These are phyloP conservation scores for Drosophila nasuta DNA, from an alignment of 1,140 invertebrate genomes.

Conservation along the genomic window DNA sequence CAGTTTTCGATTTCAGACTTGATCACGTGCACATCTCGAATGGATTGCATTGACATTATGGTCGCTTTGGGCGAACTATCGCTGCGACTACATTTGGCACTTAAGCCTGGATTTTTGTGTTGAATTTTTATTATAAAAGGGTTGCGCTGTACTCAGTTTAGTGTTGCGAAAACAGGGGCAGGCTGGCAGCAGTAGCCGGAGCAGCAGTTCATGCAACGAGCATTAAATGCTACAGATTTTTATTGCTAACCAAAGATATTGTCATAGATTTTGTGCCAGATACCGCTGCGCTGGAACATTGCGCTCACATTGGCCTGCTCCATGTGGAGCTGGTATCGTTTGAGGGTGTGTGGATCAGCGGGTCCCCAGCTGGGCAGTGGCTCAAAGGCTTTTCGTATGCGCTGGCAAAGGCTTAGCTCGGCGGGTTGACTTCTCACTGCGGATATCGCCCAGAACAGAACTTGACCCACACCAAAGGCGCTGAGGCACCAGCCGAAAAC, in stretches of 20 bases:
- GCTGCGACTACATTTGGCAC: slow-evolving; percentile 71
- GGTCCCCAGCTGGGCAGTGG: slow-evolving; percentile 87
- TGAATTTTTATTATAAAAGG: slow-evolving; percentile 73
- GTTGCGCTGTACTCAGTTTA: slow-evolving; percentile 44
- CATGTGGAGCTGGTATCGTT: slow-evolving; percentile 67
- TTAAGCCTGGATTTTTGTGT: slow-evolving; percentile 67
- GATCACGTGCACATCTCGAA: slow-evolving; percentile 43
- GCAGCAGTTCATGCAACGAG: slow-evolving; percentile 50
- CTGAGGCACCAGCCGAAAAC: slow-evolving; percentile 87
- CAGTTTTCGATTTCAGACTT: slow-evolving; percentile 1
- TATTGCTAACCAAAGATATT: slow-evolving; percentile 84
- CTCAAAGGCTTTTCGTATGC: slow-evolving; percentile 85
- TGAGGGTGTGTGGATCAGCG: slow-evolving; percentile 64
- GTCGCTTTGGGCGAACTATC: slow-evolving; percentile 46
- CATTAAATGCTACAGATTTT: slow-evolving; percentile 69
- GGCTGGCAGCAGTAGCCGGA: neutral
- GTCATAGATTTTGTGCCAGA: slow-evolving; percentile 82
- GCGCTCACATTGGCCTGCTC: slow-evolving; percentile 57
- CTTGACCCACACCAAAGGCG: slow-evolving; percentile 86
- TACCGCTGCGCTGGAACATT: slow-evolving; percentile 68
- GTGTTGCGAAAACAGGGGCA: neutral
- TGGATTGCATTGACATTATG: slow-evolving; percentile 31
- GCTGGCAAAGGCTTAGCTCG: slow-evolving; percentile 70
- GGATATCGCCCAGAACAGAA: slow-evolving; percentile 86
- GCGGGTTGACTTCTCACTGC: slow-evolving; percentile 73